A percentile compares a stretch with the other conserved stretches of the same genome.
phyloP scores from a whole-genome alignment of 2,113 vertebrate species.

The Opisthocomus hoazin region DNA sequence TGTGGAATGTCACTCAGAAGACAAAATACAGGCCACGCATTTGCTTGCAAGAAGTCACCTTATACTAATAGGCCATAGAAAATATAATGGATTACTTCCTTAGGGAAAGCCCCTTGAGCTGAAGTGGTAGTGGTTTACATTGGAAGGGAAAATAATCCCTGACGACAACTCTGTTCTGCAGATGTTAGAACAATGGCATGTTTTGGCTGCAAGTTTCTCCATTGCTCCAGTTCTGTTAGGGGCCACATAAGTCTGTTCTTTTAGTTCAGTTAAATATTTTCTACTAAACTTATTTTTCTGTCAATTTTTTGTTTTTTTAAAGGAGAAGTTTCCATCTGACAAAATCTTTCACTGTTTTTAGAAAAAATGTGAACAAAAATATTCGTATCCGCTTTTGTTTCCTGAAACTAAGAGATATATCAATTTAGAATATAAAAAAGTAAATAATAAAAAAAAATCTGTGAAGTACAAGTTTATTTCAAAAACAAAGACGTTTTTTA shows the following conservation, averaged over 20 bases:
- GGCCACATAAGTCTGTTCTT: neutral
- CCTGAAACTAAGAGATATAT: neutral
- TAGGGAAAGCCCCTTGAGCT: neutral
- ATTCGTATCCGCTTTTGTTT: neutral
- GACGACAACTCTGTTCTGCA: neutral
- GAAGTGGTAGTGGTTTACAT: neutral
- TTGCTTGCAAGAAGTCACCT: neutral
- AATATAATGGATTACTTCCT: neutral
- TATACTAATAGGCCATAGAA: neutral
- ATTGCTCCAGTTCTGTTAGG: neutral
- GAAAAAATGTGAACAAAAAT: neutral
- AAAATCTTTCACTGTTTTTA: neutral
- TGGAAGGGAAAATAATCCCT: neutral
- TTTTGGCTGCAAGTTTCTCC: neutral
- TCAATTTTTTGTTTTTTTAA: neutral
- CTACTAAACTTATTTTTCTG: neutral
- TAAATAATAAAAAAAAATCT: neutral
- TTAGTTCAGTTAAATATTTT: neutral
- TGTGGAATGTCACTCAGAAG: neutral
- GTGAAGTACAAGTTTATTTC: neutral
- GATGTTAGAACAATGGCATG: neutral
- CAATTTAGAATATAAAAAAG: neutral
- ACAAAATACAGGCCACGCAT: neutral
- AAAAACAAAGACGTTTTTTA: neutral
- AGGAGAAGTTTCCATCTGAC: neutral